Evolutionary conservation across 2,888 invertebrate species (phyloP).

Genomic region (Lasioglossum lativentre): DNA sequence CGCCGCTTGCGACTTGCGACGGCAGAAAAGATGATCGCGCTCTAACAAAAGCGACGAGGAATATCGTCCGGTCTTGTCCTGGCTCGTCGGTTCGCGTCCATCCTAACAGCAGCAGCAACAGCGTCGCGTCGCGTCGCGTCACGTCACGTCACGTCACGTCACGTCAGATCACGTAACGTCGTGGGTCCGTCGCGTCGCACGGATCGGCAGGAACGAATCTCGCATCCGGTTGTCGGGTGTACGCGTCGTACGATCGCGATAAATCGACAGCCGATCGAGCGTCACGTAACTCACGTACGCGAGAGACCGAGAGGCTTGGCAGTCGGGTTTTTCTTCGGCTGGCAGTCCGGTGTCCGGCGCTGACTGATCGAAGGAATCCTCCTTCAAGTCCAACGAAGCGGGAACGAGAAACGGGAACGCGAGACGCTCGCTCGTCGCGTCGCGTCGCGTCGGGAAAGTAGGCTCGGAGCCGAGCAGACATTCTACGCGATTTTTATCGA

Average conservation of each 20-base stretch:
- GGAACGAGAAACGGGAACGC: conserved; percentile 37
- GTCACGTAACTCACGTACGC: conserved; percentile 81
- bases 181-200: conserved; percentile 47
- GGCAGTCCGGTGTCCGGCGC: conserved; percentile 67
- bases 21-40: not conserved
- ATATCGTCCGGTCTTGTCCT: not conserved
- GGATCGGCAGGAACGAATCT: conserved; percentile 65
- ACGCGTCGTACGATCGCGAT: conserved; percentile 74
- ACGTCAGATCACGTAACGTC: conserved; percentile 62
- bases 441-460: conserved; percentile 74
- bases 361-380: conserved; percentile 75
- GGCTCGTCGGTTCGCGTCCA: not conserved
- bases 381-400: conserved; percentile 31
- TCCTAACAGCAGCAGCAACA: not conserved
- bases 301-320: conserved; percentile 66
- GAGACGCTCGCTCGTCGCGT: conserved; percentile 27
- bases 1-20: not conserved
- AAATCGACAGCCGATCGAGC: conserved; percentile 78
- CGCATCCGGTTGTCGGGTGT: conserved; percentile 72
- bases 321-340: conserved; percentile 75
- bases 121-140: conserved; percentile 48
- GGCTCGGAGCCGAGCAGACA: conserved; percentile 70
- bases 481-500: conserved; percentile 77
- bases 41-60: not conserved
- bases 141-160: conserved; percentile 44